Evolutionary conservation across 2,797 vertebrate genomes (phyloP).

Genomic region (Chelidonichthys spinosus): DNA sequence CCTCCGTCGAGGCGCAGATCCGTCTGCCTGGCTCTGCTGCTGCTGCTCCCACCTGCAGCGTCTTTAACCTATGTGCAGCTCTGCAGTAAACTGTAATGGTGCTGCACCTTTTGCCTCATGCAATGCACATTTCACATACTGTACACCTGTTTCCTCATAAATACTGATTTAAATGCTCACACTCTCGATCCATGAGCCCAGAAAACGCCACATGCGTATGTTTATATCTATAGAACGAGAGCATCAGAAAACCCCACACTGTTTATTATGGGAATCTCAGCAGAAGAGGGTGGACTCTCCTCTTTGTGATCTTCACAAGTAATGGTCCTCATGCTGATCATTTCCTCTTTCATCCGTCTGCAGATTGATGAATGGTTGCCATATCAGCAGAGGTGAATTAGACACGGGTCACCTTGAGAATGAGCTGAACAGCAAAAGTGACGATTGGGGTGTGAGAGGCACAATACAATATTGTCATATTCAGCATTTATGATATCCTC

Average conservation of each 20-base stretch:
- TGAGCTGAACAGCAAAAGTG: constrained; percentile 17
- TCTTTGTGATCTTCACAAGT: constrained; percentile 18
- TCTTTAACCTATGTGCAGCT: constrained; percentile 53
- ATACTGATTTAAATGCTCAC: constrained; percentile 33
- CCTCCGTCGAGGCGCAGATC: constrained; percentile 41
- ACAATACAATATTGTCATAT: not conserved
- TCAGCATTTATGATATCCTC: not conserved
- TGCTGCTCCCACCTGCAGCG: constrained; percentile 51
- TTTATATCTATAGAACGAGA: constrained; percentile 3
- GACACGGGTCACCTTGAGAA: constrained; percentile 41
- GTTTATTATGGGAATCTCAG: not conserved
- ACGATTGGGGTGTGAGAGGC: constrained; percentile 20
- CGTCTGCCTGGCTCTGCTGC: constrained; percentile 28
- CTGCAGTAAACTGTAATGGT: constrained; percentile 3
- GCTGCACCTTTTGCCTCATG: constrained; percentile 17
- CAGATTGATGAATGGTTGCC: constrained; percentile 21
- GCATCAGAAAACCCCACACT: not conserved
- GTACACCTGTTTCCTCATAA: constrained; percentile 8
- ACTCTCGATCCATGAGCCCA: not conserved
- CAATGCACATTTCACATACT: not conserved
- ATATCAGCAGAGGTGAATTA: constrained; percentile 26
- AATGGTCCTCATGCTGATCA: constrained; percentile 39
- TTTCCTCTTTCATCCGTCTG: constrained; percentile 22
- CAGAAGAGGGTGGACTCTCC: not conserved
- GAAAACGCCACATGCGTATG: constrained; percentile 12